These are phyloP conservation scores for Phycodurus eques DNA, from an alignment of 2,113 vertebrate genomes.

Conservation along the genomic window DNA sequence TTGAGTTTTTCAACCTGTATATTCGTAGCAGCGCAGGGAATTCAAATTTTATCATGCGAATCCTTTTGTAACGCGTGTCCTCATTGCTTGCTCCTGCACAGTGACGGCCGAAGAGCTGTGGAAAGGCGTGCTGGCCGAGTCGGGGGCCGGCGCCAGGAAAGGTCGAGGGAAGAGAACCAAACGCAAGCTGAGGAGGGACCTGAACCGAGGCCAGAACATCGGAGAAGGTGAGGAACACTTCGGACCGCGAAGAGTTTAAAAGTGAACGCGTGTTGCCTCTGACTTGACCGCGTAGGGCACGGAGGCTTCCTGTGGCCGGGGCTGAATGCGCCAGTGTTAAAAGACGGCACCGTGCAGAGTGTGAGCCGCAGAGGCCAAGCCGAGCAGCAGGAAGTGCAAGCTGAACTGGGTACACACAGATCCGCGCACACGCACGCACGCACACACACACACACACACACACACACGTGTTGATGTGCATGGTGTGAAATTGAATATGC, in stretches of 20 bases:
- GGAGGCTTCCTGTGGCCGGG: constrained; percentile 93
- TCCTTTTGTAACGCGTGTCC: background rate
- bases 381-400: constrained; percentile 76
- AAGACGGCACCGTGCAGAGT: constrained; percentile 67
- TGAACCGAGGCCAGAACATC: constrained; percentile 84
- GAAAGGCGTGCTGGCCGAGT: constrained; percentile 88
- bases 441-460: background rate
- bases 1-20: too few relatives aligned
- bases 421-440: background rate
- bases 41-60: background rate
- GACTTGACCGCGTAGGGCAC: constrained; percentile 69
- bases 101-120: constrained; percentile 90
- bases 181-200: constrained; percentile 81
- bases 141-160: constrained; percentile 78
- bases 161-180: constrained; percentile 90
- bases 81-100: constrained; percentile 46
- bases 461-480: background rate
- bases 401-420: constrained; percentile 58
- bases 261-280: background rate
- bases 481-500: background rate
- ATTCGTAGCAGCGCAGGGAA: too few relatives aligned
- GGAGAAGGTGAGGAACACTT: constrained; percentile 82
- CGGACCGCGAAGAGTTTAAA: background rate
- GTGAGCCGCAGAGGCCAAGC: constrained; percentile 73
- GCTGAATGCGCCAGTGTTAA: constrained; percentile 80